Conservation (phyloP, 2,113 vertebrate species). For the Oxyura jamaicensis region DNA sequence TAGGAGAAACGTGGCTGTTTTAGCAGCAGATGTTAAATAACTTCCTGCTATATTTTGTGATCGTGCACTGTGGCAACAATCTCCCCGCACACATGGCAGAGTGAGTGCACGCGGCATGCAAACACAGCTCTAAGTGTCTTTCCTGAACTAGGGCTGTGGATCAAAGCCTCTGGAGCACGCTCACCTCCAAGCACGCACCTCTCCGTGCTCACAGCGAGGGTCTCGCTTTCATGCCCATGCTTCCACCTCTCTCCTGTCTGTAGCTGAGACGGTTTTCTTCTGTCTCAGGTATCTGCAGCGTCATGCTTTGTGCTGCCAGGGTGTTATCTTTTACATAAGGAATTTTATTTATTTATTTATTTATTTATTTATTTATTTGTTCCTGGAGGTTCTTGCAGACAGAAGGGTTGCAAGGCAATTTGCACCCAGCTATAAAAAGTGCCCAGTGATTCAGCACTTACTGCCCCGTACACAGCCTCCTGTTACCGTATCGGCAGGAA, state of each 20-base stretch:
- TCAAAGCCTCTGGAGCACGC: background rate
- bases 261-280: background rate
- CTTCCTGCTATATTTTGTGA: background rate
- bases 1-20: background rate
- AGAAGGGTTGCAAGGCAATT: background rate
- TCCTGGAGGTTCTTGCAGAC: background rate
- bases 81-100: background rate
- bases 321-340: background rate
- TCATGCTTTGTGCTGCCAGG: background rate
- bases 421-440: slow-evolving; percentile 50
- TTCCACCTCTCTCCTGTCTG: background rate
- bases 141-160: background rate
- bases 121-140: background rate
- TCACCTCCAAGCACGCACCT: background rate
- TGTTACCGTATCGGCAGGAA: slow-evolving; percentile 55
- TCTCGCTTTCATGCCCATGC: background rate
- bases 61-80: background rate
- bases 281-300: background rate
- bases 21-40: background rate
- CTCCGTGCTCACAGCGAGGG: background rate
- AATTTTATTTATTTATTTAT: background rate
- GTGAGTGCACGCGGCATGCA: background rate
- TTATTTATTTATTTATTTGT: no score
- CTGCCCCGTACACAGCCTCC: slow-evolving; percentile 7
- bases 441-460: slow-evolving; percentile 56